Base-by-base conservation (phyloP, 1,140 invertebrate genomes). In the Dendrolimus punctatus region DNA sequence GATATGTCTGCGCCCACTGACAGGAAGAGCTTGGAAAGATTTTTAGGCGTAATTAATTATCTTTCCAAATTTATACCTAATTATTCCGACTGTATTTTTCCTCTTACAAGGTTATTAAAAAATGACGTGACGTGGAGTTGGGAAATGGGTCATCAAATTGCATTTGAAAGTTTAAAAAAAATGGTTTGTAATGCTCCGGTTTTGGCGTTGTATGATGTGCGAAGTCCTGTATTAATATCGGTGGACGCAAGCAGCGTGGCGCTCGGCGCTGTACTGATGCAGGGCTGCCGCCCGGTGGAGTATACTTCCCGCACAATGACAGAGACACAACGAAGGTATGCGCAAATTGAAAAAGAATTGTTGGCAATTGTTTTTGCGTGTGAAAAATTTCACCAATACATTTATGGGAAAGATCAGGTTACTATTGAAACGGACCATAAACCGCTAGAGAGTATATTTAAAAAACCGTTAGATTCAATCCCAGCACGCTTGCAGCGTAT, bases 1-100 rank as follows among this genome's bases (percentile, higher is more conserved):
- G 23, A 46, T 8, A 53, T 57, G 39, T 10, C 57, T 8, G 41
- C 43, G n/a, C 43, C 40, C n/a, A 49, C 7, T 8, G n/a, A n/a
- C n/a, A 41, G 40, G 8, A 46, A 46, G 9, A 10, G 6, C 5
- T 46, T 46, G 10, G 45, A 46, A 9, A 6, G 45, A 7, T 46
- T 46, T 46, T 46, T 46, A 46, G 45, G 45, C 6, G 10, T 46
- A 10, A 46, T 9, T 6, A 46, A 46, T 10, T 46, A 10, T 10
- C 10, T 46, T 6, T 46, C 6, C 7, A 6, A 9, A 7, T 46
- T 46, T 46, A 46, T 46, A 46, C 45, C 45, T 6, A 46, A 46
- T 46, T 46, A 46, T 46, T 7, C 45, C 6, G 45, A 6, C 10
- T 7, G 5, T 6, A 10, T 9, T 7, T 6, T 6, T 8, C 10